Evolutionary conservation across 2,888 invertebrate genomes (phyloP).

Genomic region (Boloria selene): DNA sequence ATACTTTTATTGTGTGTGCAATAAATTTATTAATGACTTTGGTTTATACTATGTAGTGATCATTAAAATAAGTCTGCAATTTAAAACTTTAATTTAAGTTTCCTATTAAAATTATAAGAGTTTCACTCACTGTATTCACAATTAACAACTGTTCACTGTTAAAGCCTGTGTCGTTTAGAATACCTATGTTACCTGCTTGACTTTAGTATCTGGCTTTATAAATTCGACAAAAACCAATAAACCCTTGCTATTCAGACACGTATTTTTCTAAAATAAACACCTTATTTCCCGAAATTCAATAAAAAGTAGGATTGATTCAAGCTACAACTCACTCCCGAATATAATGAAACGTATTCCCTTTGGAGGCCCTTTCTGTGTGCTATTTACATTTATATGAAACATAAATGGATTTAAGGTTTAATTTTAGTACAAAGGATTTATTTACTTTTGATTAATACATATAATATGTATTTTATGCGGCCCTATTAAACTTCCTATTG

Average conservation of each 20-base stretch:
- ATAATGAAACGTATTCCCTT: slow-evolving; percentile 57
- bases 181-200: background rate
- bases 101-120: too few species aligned
- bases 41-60: too few species aligned
- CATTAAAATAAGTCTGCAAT: too few species aligned
- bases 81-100: too few species aligned
- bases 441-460: slow-evolving; percentile 19
- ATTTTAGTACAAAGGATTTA: slow-evolving; percentile 30
- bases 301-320: slow-evolving; percentile 59
- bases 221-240: slow-evolving; percentile 20
- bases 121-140: too few species aligned
- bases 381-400: slow-evolving; percentile 70
- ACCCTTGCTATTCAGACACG: slow-evolving; percentile 20
- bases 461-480: background rate
- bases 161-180: background rate
- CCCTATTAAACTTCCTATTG: too few species aligned
- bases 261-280: slow-evolving; percentile 28
- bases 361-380: slow-evolving; percentile 49
- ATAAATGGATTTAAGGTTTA: slow-evolving; percentile 52
- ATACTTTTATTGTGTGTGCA: too few species aligned
- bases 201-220: background rate
- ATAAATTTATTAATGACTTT: too few species aligned
- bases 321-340: slow-evolving; percentile 45
- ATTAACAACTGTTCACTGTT: background rate
- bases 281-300: slow-evolving; percentile 46